Percentiles rank a stretch among this genome's conserved stretches.
phyloP scores from a whole-genome alignment of 2,797 vertebrate species.

The Tarsius wallacei region DNA sequence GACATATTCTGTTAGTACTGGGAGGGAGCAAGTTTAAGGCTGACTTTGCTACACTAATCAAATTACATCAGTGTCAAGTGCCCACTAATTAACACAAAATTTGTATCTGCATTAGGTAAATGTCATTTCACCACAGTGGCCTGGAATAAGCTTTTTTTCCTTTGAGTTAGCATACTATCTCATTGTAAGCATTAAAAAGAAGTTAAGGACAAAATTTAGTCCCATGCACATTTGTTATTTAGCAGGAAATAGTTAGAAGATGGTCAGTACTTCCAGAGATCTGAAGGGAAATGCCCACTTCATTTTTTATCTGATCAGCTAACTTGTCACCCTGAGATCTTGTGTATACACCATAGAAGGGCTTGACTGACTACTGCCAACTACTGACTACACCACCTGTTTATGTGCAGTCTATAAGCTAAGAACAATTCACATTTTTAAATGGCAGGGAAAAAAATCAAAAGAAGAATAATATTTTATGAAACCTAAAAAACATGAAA shows the following conservation, averaged over 20 bases:
- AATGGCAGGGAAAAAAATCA: background rate
- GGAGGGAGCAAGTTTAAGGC: constrained; percentile 89
- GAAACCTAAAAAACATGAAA: constrained; percentile 53
- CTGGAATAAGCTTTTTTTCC: constrained; percentile 91
- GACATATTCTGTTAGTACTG: constrained; percentile 87
- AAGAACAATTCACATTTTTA: constrained; percentile 20
- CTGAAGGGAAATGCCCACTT: constrained; percentile 61
- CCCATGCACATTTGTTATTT: constrained; percentile 83
- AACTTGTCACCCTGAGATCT: constrained; percentile 36
- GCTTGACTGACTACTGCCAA: background rate
- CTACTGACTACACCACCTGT: background rate
- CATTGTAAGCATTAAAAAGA: constrained; percentile 84
- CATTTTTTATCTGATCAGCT: constrained; percentile 50
- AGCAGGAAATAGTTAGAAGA: constrained; percentile 83
- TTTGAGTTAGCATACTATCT: constrained; percentile 89
- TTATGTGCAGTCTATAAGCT: background rate
- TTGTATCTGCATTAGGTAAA: constrained; percentile 97
- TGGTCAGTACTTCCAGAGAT: constrained; percentile 74
- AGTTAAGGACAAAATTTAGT: constrained; percentile 87
- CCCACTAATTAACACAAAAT: constrained; percentile 95
- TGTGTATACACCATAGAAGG: background rate
- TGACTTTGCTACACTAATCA: constrained; percentile 91
- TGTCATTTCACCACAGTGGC: constrained; percentile 95
- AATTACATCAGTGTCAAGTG: constrained; percentile 95
- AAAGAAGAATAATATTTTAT: constrained; percentile 21